phyloP scores from a whole-genome alignment of 2,888 invertebrate species.

The Macrophya alboannulata region DNA sequence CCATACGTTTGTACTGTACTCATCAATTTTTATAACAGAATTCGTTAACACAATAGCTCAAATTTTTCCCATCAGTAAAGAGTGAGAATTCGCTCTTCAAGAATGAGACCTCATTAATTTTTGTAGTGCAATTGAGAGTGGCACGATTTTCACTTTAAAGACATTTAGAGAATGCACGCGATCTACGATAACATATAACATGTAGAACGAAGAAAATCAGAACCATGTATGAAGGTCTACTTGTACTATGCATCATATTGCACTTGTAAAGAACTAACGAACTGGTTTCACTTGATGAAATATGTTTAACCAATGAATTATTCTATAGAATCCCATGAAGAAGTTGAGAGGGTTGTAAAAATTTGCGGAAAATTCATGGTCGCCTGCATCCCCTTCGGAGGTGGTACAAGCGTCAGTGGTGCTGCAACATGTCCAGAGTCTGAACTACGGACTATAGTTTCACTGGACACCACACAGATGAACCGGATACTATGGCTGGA shows the following conservation, averaged over 20 bases:
- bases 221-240: slow-evolving; percentile 22
- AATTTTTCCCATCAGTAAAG: background rate
- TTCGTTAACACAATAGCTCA: background rate
- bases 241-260: background rate
- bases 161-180: background rate
- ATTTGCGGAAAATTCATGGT: slow-evolving; percentile 88
- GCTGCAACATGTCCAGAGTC: slow-evolving; percentile 91
- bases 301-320: background rate
- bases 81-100: too few species aligned
- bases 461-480: slow-evolving; percentile 97
- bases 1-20: background rate
- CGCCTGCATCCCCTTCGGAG: slow-evolving; percentile 96
- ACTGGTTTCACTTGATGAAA: too few species aligned
- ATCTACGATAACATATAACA: background rate
- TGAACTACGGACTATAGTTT: slow-evolving; percentile 91
- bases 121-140: too few species aligned
- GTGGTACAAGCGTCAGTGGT: slow-evolving; percentile 96
- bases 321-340: slow-evolving; percentile 85
- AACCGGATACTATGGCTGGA: slow-evolving; percentile 97
- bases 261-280: background rate
- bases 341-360: slow-evolving; percentile 91
- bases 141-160: too few species aligned
- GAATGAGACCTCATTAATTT: too few species aligned
- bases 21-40: background rate
- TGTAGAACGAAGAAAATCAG: background rate